Percentiles rank a stretch among this genome's conserved stretches.
Evolutionary conservation across 1,140 invertebrate species (phyloP).

Genomic region (Coelopa frigida): DNA sequence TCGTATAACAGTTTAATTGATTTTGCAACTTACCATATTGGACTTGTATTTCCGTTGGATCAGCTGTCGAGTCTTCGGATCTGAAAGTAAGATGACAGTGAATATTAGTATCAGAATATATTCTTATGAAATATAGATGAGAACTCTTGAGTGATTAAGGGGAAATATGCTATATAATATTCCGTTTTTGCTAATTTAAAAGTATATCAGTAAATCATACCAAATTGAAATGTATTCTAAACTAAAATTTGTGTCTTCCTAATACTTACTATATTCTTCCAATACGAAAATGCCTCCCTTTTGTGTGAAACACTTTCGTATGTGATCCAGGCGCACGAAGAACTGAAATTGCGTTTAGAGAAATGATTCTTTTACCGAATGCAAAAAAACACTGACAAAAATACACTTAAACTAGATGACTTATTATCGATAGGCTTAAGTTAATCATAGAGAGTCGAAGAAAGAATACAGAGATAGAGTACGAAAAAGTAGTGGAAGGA

Average conservation of each 20-base stretch:
- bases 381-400: too few relatives aligned
- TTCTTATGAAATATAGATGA: not conserved
- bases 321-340: slow-evolving; percentile 98
- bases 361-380: slow-evolving; percentile 1
- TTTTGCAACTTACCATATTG: slow-evolving; percentile 95
- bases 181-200: too few relatives aligned
- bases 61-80: slow-evolving; percentile 95
- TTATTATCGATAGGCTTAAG: too few relatives aligned
- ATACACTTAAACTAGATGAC: too few relatives aligned
- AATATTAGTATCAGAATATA: not conserved
- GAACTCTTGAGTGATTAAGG: too few relatives aligned
- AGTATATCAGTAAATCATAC: slow-evolving; percentile 1
- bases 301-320: slow-evolving; percentile 98
- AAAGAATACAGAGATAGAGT: too few relatives aligned
- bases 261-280: slow-evolving; percentile 95
- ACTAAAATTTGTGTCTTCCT: slow-evolving; percentile 11
- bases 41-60: slow-evolving; percentile 96
- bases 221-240: not conserved
- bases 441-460: too few relatives aligned
- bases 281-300: slow-evolving; percentile 98
- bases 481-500: too few relatives aligned
- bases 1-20: not conserved
- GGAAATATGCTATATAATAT: too few relatives aligned
- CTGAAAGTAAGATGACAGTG: slow-evolving; percentile 54
- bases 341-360: slow-evolving; percentile 71